phyloP scores from a whole-genome alignment of 2,113 vertebrate genomes.

The Eublepharis macularius region DNA sequence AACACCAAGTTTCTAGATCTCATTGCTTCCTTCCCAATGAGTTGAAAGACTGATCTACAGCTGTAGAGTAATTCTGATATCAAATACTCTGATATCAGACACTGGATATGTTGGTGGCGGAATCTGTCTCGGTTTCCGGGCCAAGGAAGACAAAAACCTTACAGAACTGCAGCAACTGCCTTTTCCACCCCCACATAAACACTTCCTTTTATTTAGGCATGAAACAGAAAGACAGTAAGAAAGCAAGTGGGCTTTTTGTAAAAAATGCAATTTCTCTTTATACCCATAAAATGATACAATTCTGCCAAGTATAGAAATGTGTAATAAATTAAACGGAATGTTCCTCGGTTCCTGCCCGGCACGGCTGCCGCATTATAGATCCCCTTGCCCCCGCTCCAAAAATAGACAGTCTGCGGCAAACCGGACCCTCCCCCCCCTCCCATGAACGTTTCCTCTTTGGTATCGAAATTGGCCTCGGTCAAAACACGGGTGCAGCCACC shows the following conservation, averaged over 20 bases:
- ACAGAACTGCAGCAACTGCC: neutral
- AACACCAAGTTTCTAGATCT: too few relatives aligned
- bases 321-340: constrained; percentile 70
- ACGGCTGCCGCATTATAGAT: constrained; percentile 11
- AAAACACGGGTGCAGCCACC: neutral
- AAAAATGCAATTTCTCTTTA: constrained; percentile 34
- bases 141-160: neutral
- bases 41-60: too few relatives aligned
- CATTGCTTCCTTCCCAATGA: too few relatives aligned
- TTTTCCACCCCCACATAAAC: too few relatives aligned
- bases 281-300: constrained; percentile 73
- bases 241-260: constrained; percentile 42
- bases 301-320: constrained; percentile 69
- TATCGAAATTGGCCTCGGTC: constrained; percentile 43
- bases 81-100: too few relatives aligned
- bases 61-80: too few relatives aligned
- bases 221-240: constrained; percentile 48
- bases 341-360: constrained; percentile 60
- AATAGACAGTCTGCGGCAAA: constrained; percentile 11
- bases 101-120: too few relatives aligned
- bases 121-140: too few relatives aligned
- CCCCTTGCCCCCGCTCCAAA: constrained; percentile 52
- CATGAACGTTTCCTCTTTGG: constrained; percentile 70
- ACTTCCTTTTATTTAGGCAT: neutral
- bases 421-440: neutral